These are phyloP conservation scores for Sula dactylatra DNA, from an alignment of 2,113 vertebrate genomes.

Conservation along the genomic window DNA sequence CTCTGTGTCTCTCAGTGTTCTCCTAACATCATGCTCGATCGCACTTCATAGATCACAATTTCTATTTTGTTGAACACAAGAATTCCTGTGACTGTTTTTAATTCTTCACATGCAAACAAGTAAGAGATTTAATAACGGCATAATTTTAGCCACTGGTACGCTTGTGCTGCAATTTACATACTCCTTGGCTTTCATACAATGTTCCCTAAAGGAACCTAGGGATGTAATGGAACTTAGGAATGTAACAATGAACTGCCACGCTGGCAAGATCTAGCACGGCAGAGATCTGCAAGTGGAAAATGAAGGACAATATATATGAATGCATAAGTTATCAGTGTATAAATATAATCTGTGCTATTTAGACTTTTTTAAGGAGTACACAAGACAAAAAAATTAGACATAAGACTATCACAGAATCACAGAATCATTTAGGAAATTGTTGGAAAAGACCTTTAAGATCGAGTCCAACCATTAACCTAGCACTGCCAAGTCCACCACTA, in stretches of 20 bases:
- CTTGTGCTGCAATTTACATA: background rate
- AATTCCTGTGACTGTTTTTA: background rate
- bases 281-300: background rate
- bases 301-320: background rate
- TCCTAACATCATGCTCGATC: background rate
- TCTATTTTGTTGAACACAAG: background rate
- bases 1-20: background rate
- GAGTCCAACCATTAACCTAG: accelerated
- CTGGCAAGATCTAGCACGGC: background rate
- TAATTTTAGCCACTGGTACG: background rate
- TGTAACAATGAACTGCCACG: background rate
- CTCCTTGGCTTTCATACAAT: background rate
- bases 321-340: too few species aligned
- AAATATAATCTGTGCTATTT: background rate
- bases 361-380: background rate
- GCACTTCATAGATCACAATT: background rate
- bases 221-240: too few species aligned
- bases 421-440: background rate
- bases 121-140: background rate
- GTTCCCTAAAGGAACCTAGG: background rate
- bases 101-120: background rate
- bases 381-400: background rate
- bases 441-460: background rate
- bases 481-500: background rate
- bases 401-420: background rate